These are phyloP conservation scores for Fistularia commersonii DNA, from an alignment of 2,797 vertebrate genomes.

Conservation along the genomic window DNA sequence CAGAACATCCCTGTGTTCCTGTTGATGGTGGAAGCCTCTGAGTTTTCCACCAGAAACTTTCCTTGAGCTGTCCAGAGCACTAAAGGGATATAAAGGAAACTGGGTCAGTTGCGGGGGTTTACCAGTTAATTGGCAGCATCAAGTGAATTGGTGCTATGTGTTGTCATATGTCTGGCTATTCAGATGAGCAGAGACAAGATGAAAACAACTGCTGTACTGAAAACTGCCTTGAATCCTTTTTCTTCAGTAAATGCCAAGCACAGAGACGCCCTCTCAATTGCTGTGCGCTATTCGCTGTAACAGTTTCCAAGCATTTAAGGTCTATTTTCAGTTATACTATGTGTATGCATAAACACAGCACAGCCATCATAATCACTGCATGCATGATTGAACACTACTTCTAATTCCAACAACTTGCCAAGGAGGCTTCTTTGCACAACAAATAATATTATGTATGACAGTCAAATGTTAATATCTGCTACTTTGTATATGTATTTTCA, in stretches of 20 bases:
- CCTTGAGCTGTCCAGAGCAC: constrained; percentile 85
- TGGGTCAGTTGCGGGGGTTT: constrained; percentile 14
- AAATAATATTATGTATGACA: constrained; percentile 2
- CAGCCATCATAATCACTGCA: constrained; percentile 40
- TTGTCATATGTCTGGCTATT: constrained; percentile 39
- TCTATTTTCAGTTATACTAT: constrained; percentile 51
- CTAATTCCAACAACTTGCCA: constrained; percentile 24
- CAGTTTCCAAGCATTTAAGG: constrained; percentile 36
- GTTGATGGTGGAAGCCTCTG: constrained; percentile 78
- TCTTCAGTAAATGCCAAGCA: not conserved
- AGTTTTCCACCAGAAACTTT: constrained; percentile 79
- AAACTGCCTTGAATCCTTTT: constrained; percentile 21
- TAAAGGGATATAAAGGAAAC: constrained; percentile 17
- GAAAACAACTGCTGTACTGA: constrained; percentile 3
- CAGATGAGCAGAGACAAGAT: constrained; percentile 15
- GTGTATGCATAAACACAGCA: constrained; percentile 32
- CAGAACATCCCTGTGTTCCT: constrained; percentile 82
- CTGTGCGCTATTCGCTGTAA: constrained; percentile 25
- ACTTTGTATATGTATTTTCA: not conserved
- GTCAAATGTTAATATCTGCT: constrained; percentile 1
- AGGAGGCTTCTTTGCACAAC: constrained; percentile 7
- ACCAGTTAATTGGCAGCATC: constrained; percentile 24
- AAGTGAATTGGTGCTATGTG: constrained; percentile 26
- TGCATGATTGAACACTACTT: constrained; percentile 46
- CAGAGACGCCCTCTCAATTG: constrained; percentile 4